A percentile compares a stretch with the other conserved stretches of the same genome.
Conservation (phyloP, 2,888 invertebrate species). For the Drosophila ustulata region DNA sequence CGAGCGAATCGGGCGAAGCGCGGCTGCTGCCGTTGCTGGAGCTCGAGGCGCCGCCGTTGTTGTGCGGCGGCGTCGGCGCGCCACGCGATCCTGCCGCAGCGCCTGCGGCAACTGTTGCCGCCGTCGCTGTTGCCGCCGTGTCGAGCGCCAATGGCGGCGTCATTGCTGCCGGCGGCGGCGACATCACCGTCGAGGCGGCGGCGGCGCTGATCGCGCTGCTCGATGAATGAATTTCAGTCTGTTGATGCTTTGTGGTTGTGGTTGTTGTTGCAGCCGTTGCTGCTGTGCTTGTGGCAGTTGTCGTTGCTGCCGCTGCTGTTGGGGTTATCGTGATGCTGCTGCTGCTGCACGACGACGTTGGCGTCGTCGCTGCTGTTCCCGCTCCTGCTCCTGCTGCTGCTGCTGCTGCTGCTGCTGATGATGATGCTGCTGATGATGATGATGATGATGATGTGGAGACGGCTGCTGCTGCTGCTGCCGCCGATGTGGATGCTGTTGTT, state of each 20-base stretch:
- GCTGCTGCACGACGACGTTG: conserved; percentile 46
- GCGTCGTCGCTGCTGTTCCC: conserved; percentile 20
- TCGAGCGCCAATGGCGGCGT: conserved; percentile 47
- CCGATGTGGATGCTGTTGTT: conserved; percentile 57
- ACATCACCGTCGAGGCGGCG: conserved; percentile 81
- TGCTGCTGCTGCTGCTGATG: conserved; percentile 49
- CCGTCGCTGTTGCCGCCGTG: neutral
- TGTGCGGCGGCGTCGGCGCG: conserved; percentile 82
- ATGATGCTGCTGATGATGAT: conserved; percentile 36
- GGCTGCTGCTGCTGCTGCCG: conserved; percentile 44
- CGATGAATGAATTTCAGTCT: conserved; percentile 83
- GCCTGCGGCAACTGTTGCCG: neutral
- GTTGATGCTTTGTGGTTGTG: conserved; percentile 64
- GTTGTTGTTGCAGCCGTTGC: conserved; percentile 21
- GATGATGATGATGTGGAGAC: conserved; percentile 40
- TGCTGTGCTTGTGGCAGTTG: conserved; percentile 48
- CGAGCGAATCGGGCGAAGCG: conserved; percentile 84
- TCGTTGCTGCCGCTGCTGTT: conserved; percentile 37
- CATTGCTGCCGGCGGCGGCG: conserved; percentile 76
- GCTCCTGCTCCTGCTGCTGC: conserved; percentile 47
- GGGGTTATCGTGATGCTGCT: conserved; percentile 43
- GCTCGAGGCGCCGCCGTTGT: conserved; percentile 81
- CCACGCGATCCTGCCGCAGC: conserved; percentile 65
- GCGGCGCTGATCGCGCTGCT: conserved; percentile 75
- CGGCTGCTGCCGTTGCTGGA: conserved; percentile 83